phyloP scores from a whole-genome alignment of 2,113 vertebrate species.

The Taurulus bubalis region DNA sequence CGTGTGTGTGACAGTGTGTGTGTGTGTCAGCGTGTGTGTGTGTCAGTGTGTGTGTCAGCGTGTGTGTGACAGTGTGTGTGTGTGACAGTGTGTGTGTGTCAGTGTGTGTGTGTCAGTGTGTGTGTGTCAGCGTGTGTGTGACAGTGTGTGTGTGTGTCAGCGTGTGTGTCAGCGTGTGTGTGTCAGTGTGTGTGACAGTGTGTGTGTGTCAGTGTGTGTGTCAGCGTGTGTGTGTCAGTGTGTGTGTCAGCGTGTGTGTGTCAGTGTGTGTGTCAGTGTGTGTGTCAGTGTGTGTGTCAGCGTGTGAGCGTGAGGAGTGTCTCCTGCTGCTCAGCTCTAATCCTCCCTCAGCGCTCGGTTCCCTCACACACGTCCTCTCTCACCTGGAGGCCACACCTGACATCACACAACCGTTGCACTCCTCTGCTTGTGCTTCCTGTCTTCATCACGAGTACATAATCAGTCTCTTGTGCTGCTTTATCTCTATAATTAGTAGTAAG shows the following conservation, averaged over 20 bases:
- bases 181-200: background rate
- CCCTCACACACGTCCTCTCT: constrained; percentile 12
- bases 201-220: too few relatives aligned
- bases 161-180: background rate
- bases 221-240: background rate
- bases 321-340: background rate
- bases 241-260: constrained; percentile 9
- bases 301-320: background rate
- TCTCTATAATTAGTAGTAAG: too few relatives aligned
- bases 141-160: too few relatives aligned
- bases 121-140: constrained; percentile 10
- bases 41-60: too few relatives aligned
- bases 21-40: constrained; percentile 10
- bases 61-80: background rate
- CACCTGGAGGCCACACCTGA: constrained; percentile 1
- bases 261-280: background rate
- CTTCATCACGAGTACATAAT: background rate
- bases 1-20: background rate
- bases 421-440: constrained; percentile 6
- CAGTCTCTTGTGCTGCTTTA: background rate
- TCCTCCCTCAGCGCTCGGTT: constrained; percentile 16
- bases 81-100: too few relatives aligned
- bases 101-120: background rate
- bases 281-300: background rate
- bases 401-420: background rate